Evolutionary conservation across 2,888 invertebrate genomes (phyloP), one percentile per base, ranked within the genome.

Genomic region (Globia sparganii): DNA sequence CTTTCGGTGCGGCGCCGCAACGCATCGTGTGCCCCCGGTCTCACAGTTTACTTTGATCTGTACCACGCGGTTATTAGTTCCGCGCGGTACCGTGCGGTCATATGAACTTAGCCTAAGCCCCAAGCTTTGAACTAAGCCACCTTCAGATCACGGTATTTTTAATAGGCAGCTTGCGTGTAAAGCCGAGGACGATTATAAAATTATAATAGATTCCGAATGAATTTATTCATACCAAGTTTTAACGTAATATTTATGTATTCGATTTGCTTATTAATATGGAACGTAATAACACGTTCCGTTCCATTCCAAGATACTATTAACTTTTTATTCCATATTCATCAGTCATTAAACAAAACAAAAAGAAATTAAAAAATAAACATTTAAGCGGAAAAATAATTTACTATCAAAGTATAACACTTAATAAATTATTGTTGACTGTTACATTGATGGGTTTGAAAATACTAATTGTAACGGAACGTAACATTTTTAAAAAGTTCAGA

Each of bases 401-500:
- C 34, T 8, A n/a, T n/a, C 0, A 4, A 5, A 4, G 0, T 9
- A n/a, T 1, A n/a, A 21, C n/a, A 34, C 31, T n/a, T 11, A 31
- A 15, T 31, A 18, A 15, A 8, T 49, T 69, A 21, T 46, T 34
- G 3, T 37, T 28, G 1, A 28, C 9, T 49, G 34, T 18, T 28
- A 65, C 25, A 72, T 37, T n/a, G 21, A 15, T n/a, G 15, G 5
- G 37, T 15, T 11, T 11, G 2, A 28, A 59, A 34, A n/a, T 28
- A 28, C 2, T 6, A 1, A 6, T 0, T 9, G 53, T 49, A 84
- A 84, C 68, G 84, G 59, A 82, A 75, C 80, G 84, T 56, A 6
- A 28, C 37, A 37, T 13, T 68, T 82, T 79, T 68, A 37, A 81
- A 80, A 75, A 80, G 59, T 75, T 74, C 75, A 28, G 31, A n/a